Conservation (phyloP, 2,797 vertebrate genomes). For the Acanthornis magna region DNA sequence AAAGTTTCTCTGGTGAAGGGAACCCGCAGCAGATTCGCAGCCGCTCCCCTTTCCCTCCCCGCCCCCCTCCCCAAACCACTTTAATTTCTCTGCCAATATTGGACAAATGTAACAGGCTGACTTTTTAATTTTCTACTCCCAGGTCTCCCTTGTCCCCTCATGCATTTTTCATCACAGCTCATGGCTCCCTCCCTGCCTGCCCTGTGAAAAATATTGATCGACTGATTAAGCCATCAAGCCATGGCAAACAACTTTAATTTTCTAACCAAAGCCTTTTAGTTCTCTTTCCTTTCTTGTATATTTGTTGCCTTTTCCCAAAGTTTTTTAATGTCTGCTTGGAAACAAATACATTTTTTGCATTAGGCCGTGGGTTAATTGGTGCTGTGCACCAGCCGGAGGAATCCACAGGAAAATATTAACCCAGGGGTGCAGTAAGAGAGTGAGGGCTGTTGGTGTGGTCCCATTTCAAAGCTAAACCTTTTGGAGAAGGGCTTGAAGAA, state of each 20-base stretch:
- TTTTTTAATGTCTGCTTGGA: neutral
- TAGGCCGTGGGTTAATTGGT: neutral
- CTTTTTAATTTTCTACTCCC: slow-evolving; percentile 81
- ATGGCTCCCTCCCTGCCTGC: slow-evolving; percentile 61
- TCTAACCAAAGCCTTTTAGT: slow-evolving; percentile 71
- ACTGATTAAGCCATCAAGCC: slow-evolving; percentile 87
- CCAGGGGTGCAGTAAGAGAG: no score
- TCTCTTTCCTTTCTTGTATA: slow-evolving; percentile 1
- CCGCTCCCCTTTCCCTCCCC: neutral
- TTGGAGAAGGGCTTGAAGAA: neutral
- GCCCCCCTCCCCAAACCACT: slow-evolving; percentile 24
- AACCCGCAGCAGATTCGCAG: neutral
- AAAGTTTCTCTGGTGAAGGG: neutral
- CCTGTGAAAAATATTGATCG: slow-evolving; percentile 82
- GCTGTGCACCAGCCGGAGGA: neutral
- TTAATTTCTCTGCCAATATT: slow-evolving; percentile 72
- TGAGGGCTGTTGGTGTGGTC: fast-evolving
- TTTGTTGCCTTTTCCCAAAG: neutral
- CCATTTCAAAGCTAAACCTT: neutral
- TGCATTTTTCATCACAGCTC: slow-evolving; percentile 84
- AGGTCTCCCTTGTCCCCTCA: slow-evolving; percentile 74
- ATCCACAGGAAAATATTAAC: neutral
- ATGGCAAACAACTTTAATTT: slow-evolving; percentile 83
- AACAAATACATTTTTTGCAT: neutral
- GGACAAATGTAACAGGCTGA: slow-evolving; percentile 79